Conservation (phyloP, 2,797 vertebrate genomes). For the Cyclopterus lumpus region DNA sequence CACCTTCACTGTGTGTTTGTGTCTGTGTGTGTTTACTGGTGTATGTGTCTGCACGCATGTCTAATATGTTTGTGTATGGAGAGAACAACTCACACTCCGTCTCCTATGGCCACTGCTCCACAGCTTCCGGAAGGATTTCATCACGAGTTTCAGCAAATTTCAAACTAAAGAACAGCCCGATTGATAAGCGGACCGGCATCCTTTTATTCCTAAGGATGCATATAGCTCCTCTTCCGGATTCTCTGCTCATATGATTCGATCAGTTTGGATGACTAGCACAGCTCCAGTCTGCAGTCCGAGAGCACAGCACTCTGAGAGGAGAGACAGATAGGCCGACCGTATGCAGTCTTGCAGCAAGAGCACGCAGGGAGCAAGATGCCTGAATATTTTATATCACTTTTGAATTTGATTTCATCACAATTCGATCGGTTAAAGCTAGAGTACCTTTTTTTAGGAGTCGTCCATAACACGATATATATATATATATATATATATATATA, state of each 20-base stretch:
- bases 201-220: not conserved
- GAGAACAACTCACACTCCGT: slow-evolving; percentile 14
- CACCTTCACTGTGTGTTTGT: slow-evolving; percentile 49
- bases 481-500: not conserved
- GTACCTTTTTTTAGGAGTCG: not conserved
- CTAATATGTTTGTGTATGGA: slow-evolving; percentile 31
- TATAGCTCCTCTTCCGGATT: not conserved
- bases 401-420: not conserved
- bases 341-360: not conserved
- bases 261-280: not conserved
- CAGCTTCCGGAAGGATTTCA: not conserved
- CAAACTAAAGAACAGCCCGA: not conserved
- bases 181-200: not conserved
- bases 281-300: not conserved
- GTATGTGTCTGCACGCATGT: slow-evolving; percentile 35
- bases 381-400: not conserved
- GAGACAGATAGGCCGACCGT: not conserved
- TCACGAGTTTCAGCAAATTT: slow-evolving; percentile 5
- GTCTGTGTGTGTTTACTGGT: slow-evolving; percentile 25
- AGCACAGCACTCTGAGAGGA: not conserved
- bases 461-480: not conserved
- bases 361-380: not conserved
- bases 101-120: slow-evolving; percentile 11
- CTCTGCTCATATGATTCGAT: not conserved
- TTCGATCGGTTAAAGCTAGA: not conserved